A percentile compares a stretch with the other conserved stretches of the same genome.
Conservation (phyloP, 2,888 invertebrate species). For the Zootermopsis nevadensis region DNA sequence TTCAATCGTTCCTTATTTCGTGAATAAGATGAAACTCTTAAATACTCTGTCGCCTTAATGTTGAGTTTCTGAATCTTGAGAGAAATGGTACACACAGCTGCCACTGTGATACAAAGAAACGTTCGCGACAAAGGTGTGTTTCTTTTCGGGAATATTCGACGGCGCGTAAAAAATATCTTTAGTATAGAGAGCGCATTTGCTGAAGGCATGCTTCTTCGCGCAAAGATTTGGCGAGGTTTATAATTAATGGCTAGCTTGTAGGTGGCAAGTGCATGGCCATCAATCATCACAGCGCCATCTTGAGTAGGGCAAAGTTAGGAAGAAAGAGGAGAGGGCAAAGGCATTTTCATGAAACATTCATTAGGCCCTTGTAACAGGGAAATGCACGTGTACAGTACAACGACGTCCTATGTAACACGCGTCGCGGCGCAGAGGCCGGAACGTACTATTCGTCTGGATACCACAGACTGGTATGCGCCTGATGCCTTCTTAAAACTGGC, state of each 20-base stretch:
- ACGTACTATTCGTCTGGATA: no score
- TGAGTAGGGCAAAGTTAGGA: constrained; percentile 27
- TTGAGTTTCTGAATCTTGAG: no score
- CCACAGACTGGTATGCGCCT: no score
- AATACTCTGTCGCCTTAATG: no score
- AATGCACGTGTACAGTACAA: background rate
- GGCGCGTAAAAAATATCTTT: background rate
- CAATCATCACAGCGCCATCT: constrained; percentile 46
- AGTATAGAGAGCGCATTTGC: constrained; percentile 45
- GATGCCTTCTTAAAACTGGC: no score
- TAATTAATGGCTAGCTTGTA: constrained; percentile 50
- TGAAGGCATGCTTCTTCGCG: constrained; percentile 48
- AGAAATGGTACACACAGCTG: no score
- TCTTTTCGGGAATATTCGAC: background rate
- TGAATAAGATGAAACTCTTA: no score
- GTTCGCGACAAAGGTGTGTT: background rate
- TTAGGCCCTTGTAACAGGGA: background rate
- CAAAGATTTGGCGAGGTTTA: constrained; percentile 43
- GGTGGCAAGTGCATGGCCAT: constrained; percentile 49
- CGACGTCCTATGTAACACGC: background rate
- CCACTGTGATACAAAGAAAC: background rate
- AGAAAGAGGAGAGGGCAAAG: constrained; percentile 9
- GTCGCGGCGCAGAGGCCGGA: no score
- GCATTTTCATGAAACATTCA: constrained; percentile 40
- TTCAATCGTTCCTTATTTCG: no score